Percentiles rank a stretch among this genome's conserved stretches.
phyloP scores from a whole-genome alignment of 2,797 vertebrate genomes.

The Xenopus petersii region DNA sequence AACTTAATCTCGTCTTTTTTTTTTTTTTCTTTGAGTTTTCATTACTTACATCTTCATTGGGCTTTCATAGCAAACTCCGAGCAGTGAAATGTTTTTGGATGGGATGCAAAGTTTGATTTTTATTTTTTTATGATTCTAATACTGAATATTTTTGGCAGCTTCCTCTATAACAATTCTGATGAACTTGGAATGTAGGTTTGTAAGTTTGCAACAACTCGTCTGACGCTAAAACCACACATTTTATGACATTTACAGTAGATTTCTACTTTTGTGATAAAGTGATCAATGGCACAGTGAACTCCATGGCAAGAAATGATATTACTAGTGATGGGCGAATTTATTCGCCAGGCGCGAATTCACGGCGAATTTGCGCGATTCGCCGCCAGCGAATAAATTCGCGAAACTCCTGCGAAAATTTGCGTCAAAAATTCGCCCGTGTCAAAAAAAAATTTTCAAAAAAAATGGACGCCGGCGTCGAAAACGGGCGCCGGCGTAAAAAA shows the following conservation, averaged over 20 bases:
- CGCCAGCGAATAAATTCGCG: too few relatives aligned
- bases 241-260: slow-evolving; percentile 24
- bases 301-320: slow-evolving; percentile 14
- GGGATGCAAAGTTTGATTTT: not conserved
- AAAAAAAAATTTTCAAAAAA: too few relatives aligned
- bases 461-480: too few relatives aligned
- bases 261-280: slow-evolving; percentile 28
- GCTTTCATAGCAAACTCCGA: not conserved
- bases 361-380: too few relatives aligned
- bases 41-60: not conserved
- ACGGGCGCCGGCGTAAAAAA: too few relatives aligned
- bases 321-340: too few relatives aligned
- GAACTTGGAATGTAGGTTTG: not conserved
- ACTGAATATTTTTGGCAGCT: not conserved
- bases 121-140: not conserved
- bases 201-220: not conserved
- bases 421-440: too few relatives aligned
- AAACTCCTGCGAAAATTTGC: too few relatives aligned
- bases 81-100: slow-evolving; percentile 1
- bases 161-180: not conserved
- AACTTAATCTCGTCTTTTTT: not conserved
- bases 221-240: slow-evolving; percentile 16
- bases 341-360: too few relatives aligned
- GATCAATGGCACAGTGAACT: slow-evolving; percentile 37
- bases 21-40: not conserved